phyloP scores from a whole-genome alignment of 2,797 vertebrate species.

The Acipenser oxyrinchus region DNA sequence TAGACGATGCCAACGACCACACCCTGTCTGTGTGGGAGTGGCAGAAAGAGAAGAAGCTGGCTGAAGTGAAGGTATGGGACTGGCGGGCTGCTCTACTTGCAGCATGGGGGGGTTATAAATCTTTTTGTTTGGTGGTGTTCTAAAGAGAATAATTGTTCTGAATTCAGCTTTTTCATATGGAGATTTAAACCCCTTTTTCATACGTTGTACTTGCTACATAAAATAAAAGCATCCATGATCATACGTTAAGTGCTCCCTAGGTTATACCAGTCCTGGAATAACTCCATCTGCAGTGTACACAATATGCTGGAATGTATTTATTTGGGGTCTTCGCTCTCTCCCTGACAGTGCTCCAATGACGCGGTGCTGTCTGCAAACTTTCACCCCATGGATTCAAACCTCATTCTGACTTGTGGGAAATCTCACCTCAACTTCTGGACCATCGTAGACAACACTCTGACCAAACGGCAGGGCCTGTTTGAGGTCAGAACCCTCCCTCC shows the following conservation, averaged over 20 bases:
- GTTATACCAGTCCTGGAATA: no score
- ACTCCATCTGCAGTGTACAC: no score
- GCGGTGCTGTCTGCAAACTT: slow-evolving; percentile 75
- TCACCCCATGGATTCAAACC: slow-evolving; percentile 76
- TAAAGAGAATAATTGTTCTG: no score
- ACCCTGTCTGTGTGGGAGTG: slow-evolving; percentile 86
- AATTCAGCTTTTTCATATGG: no score
- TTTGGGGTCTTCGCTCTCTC: not conserved
- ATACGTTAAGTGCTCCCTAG: no score
- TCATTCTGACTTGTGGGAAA: slow-evolving; percentile 83
- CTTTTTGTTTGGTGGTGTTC: no score
- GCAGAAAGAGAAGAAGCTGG: slow-evolving; percentile 80
- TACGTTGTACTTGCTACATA: no score
- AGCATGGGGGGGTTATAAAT: no score
- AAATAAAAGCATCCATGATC: no score
- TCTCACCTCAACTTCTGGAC: slow-evolving; percentile 87
- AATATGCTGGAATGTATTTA: no score
- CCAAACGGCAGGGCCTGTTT: slow-evolving; percentile 80
- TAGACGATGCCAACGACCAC: slow-evolving; percentile 85
- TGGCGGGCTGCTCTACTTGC: no score
- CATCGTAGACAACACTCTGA: slow-evolving; percentile 69
- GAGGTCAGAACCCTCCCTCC: slow-evolving; percentile 53
- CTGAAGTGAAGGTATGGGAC: slow-evolving; percentile 73
- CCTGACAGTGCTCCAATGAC: slow-evolving; percentile 77
- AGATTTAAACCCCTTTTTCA: no score